Base-by-base conservation (phyloP, 1,140 invertebrate species). In the Doryteuthis pealeii region DNA sequence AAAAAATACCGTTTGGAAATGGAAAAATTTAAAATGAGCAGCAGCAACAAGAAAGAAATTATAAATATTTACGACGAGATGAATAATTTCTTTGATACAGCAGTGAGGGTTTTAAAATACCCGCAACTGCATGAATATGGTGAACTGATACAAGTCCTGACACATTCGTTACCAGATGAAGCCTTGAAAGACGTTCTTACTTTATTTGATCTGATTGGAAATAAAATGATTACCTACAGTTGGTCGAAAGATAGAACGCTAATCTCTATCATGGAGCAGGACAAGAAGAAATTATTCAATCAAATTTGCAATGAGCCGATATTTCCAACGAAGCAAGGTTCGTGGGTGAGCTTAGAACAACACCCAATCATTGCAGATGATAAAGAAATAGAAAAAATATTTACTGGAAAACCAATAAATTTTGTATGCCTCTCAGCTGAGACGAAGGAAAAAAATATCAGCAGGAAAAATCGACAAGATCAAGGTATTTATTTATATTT, bases 321-420 rank as follows among this genome's bases (percentile, higher is more conserved):
- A 12, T 78, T 87, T 28, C 79, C 79, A 28, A 81, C 82, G 12
- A 84, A 82, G 67, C 65, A 22, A 30, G 73, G 77, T 12, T 54
- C 69, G 32, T 86, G 83, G 83, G 84, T 84, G 10, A 75, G 78
- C 32, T 45, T 83, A 18, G 76, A 75, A 0, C 81, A 83, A 33
- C 68, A 75, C 10, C 84, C 84, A 30, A 78, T 87, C 79, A 78
- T 86, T 30, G 75, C 82, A 28, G 85, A 87, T 74, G 81, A 79
- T 49, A 74, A 74, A 2, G 81, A 84, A 68, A 72, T 82, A 49
- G 84, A 86, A 76, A 79, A 80, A 65, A 82, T 85, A 79, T 87
- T 87, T 76, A n/a, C 43, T 1, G 75, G 74, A 26, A 74, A 76
- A 12, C 76, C 74, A 14, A 83, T 86, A 26, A 78, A 86, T 67